Conservation (phyloP, 2,113 vertebrate genomes). For the Macroglossus sobrinus region DNA sequence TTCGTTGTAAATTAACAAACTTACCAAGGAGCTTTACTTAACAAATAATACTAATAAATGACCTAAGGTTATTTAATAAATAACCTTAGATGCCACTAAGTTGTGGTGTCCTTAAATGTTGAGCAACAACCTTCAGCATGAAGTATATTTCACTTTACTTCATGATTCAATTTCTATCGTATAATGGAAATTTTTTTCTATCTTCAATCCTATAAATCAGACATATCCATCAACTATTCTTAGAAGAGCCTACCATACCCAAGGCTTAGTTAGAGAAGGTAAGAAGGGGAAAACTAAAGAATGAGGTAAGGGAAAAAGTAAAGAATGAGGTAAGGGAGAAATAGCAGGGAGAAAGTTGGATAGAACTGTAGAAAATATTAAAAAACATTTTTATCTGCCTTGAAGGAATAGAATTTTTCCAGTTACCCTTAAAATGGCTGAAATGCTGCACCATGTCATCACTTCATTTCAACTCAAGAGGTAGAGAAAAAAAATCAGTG, state of each 20-base stretch:
- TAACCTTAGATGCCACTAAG: background rate
- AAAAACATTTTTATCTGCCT: background rate
- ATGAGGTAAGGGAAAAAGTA: background rate
- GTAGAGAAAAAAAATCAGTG: background rate
- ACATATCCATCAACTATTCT: background rate
- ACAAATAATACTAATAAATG: background rate
- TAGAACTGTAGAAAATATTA: background rate
- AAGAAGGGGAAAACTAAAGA: background rate
- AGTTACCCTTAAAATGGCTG: background rate
- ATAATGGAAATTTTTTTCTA: background rate
- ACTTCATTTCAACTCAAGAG: background rate
- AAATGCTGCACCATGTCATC: background rate
- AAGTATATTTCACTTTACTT: background rate
- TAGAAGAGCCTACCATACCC: background rate
- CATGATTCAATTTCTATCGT: conserved; percentile 1
- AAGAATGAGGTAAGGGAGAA: background rate
- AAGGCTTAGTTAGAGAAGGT: background rate
- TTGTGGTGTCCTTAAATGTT: background rate
- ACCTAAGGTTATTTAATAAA: background rate
- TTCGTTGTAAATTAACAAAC: conserved; percentile 28
- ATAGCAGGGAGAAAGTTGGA: background rate
- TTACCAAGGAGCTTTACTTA: background rate
- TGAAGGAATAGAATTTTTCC: conserved; percentile 29
- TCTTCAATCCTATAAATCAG: background rate
- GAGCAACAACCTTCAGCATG: background rate